Percentiles rank a stretch among this genome's conserved stretches.
These are phyloP conservation scores for Apaloderma vittatum DNA, from an alignment of 2,113 vertebrate species.

Conservation along the genomic window DNA sequence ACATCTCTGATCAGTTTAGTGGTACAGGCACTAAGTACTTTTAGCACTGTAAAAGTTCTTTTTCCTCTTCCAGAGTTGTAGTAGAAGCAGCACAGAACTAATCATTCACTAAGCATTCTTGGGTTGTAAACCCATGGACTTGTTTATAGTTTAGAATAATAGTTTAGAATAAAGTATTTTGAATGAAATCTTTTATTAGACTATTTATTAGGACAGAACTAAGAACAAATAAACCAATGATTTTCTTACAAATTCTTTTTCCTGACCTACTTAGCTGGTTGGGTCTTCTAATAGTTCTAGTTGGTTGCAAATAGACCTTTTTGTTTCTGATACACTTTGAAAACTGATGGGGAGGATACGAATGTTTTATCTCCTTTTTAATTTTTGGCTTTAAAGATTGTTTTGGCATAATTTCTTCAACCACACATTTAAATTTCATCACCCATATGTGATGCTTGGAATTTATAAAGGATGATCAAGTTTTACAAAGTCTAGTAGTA, in stretches of 20 bases:
- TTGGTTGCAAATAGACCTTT: background rate
- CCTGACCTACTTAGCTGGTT: background rate
- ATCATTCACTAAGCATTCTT: background rate
- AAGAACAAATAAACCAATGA: background rate
- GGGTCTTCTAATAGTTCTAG: background rate
- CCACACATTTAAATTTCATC: background rate
- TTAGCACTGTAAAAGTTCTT: background rate
- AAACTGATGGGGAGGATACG: background rate
- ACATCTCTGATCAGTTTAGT: background rate
- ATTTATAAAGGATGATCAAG: background rate
- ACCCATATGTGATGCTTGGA: background rate
- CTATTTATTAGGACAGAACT: background rate
- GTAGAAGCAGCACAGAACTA: background rate
- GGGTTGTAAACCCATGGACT: background rate
- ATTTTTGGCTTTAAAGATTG: background rate
- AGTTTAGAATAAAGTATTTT: background rate
- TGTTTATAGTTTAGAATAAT: background rate
- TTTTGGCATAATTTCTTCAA: background rate
- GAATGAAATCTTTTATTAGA: background rate
- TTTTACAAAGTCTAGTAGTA: background rate
- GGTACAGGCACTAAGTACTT: background rate
- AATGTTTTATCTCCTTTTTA: background rate
- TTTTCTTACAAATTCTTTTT: background rate
- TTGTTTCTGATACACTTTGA: background rate
- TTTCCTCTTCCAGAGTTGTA: background rate